Percentiles rank a stretch among this genome's conserved stretches.
These are phyloP conservation scores for Baccha elongata DNA, from an alignment of 2,888 invertebrate species.

Conservation along the genomic window DNA sequence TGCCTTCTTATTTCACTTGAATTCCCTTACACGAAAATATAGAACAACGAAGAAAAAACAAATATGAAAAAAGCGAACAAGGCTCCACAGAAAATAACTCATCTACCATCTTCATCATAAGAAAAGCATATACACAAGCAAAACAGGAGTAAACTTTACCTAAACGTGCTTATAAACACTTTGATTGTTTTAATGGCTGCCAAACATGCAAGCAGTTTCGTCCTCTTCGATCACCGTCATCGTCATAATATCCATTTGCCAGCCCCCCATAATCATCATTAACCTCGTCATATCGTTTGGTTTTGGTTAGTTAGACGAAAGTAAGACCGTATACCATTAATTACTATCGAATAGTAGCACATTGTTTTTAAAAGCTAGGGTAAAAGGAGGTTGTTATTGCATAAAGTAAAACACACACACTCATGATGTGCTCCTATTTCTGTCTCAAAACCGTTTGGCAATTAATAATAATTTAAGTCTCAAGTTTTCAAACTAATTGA, in stretches of 20 bases:
- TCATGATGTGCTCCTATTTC: not conserved
- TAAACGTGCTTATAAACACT: constrained; percentile 72
- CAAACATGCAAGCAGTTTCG: constrained; percentile 62
- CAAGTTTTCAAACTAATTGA: constrained; percentile 63
- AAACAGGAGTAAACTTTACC: constrained; percentile 41
- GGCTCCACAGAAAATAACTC: constrained; percentile 36
- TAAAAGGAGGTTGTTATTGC: not conserved
- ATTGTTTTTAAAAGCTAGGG: not conserved
- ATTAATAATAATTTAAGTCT: constrained; percentile 65
- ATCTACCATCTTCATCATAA: constrained; percentile 8
- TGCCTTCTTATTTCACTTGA: constrained; percentile 32
- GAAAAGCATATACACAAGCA: not conserved
- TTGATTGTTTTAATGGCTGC: constrained; percentile 63
- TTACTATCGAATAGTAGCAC: constrained; percentile 54
- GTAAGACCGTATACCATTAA: constrained; percentile 64
- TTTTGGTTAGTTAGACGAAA: constrained; percentile 47
- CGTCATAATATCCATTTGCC: not conserved
- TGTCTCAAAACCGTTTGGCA: constrained; percentile 31
- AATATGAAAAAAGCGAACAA: constrained; percentile 42
- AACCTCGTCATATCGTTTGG: constrained; percentile 53
- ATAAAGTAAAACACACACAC: too few relatives aligned
- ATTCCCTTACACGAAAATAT: constrained; percentile 27
- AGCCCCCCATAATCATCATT: constrained; percentile 23
- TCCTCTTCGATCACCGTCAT: constrained; percentile 27
- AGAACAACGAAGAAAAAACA: not conserved